Evolutionary conservation across 2,797 vertebrate genomes (phyloP).

Genomic region (Arctocebus calabarensis): DNA sequence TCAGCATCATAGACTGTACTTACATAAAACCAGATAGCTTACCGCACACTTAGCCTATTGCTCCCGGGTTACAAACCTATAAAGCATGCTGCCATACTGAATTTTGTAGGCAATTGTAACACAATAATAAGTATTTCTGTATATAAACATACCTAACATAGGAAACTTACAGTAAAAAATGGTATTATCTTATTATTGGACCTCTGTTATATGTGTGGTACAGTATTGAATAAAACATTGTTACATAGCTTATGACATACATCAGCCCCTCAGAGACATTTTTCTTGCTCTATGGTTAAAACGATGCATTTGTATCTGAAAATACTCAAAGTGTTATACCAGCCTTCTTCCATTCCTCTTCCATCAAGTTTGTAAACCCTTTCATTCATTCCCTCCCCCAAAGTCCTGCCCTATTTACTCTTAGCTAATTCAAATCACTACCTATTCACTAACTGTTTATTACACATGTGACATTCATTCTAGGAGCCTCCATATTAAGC

Average conservation of each 20-base stretch:
- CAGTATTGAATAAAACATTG: background rate
- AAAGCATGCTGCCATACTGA: background rate
- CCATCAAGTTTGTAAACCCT: background rate
- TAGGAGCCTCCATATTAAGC: background rate
- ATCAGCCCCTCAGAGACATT: background rate
- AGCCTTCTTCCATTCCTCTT: background rate
- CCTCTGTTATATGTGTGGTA: accelerated
- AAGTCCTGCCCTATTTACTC: background rate
- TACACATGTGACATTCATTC: background rate
- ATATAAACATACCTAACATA: background rate
- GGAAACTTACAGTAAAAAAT: background rate
- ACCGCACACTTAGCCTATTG: background rate
- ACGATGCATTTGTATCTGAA: accelerated
- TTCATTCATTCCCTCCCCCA: background rate
- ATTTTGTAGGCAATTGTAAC: background rate
- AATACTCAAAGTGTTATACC: background rate
- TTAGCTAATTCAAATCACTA: background rate
- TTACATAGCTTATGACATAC: background rate
- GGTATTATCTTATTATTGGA: background rate
- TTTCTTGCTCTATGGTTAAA: background rate
- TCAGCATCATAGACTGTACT: background rate
- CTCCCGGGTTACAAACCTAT: background rate
- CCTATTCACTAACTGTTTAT: background rate
- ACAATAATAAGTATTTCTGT: background rate
- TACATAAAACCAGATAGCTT: background rate